phyloP scores from a whole-genome alignment of 2,888 invertebrate species.

The Sepioteuthis lessoniana region DNA sequence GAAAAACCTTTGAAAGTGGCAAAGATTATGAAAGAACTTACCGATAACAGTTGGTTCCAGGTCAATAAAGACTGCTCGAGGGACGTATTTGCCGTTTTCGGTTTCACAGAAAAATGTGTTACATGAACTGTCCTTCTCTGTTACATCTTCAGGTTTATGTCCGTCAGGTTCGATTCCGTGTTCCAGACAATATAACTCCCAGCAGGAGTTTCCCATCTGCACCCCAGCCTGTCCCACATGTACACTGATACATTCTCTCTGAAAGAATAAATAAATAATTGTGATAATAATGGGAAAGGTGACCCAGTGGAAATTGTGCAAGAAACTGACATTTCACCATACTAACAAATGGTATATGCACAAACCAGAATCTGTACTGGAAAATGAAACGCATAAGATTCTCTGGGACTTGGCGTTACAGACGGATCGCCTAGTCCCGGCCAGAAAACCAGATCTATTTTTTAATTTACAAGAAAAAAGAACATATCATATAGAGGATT shows the following conservation, averaged over 20 bases:
- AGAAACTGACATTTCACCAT: too few relatives aligned
- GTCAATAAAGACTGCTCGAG: slow-evolving; percentile 93
- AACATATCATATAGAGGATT: too few relatives aligned
- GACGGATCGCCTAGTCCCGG: too few relatives aligned
- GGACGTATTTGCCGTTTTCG: slow-evolving; percentile 95
- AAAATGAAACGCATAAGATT: too few relatives aligned
- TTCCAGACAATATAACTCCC: slow-evolving; percentile 79
- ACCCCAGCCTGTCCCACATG: slow-evolving; percentile 78
- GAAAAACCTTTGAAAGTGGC: background rate
- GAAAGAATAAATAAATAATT: slow-evolving; percentile 51
- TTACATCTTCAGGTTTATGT: slow-evolving; percentile 85
- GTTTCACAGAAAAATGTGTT: slow-evolving; percentile 87
- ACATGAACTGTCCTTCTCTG: slow-evolving; percentile 86
- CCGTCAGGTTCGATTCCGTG: slow-evolving; percentile 78
- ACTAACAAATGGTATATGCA: too few relatives aligned
- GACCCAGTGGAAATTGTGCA: too few relatives aligned
- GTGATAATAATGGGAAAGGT: too few relatives aligned
- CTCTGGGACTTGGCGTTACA: too few relatives aligned
- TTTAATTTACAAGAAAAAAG: too few relatives aligned
- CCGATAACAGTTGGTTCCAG: slow-evolving; percentile 96
- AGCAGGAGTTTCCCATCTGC: slow-evolving; percentile 78
- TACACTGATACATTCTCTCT: slow-evolving; percentile 77
- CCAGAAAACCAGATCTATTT: too few relatives aligned
- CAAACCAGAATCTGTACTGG: too few relatives aligned
- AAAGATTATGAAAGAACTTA: slow-evolving; percentile 72